Evolutionary conservation across 2,113 vertebrate genomes (phyloP).

Genomic region (Austrofundulus limnaeus): DNA sequence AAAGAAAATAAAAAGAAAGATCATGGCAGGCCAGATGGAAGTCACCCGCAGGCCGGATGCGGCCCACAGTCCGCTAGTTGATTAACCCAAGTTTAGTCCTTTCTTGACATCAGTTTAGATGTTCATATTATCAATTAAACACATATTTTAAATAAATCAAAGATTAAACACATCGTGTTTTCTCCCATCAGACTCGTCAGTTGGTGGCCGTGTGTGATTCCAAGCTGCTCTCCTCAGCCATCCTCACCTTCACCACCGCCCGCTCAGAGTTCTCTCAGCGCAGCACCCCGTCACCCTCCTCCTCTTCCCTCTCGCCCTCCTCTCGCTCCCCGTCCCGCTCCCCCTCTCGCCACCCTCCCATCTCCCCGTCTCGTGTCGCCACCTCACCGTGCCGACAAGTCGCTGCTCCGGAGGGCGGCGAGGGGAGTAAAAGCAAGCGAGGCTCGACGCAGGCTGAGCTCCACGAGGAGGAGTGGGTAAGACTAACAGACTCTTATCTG

Average conservation of each 20-base stretch:
- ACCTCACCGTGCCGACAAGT: slow-evolving; percentile 86
- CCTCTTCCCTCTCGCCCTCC: slow-evolving; percentile 91
- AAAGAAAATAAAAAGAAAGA: too few species aligned
- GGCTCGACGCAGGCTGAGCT: slow-evolving; percentile 88
- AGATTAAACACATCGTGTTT: neutral
- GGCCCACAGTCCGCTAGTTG: too few species aligned
- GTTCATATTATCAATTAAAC: too few species aligned
- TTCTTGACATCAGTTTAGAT: too few species aligned
- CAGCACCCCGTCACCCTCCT: slow-evolving; percentile 86
- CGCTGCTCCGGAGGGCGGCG: slow-evolving; percentile 83
- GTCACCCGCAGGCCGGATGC: too few species aligned
- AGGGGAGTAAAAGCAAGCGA: slow-evolving; percentile 86
- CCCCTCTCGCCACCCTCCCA: slow-evolving; percentile 73
- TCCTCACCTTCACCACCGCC: slow-evolving; percentile 89
- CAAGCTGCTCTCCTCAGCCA: slow-evolving; percentile 91
- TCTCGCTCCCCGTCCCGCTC: slow-evolving; percentile 68
- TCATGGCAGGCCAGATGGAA: too few species aligned
- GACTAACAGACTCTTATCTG: slow-evolving; percentile 25
- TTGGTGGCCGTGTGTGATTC: slow-evolving; percentile 95
- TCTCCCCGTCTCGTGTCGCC: slow-evolving; percentile 82
- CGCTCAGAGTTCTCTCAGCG: slow-evolving; percentile 90
- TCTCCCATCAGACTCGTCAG: slow-evolving; percentile 86
- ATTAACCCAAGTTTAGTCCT: too few species aligned
- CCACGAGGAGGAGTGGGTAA: slow-evolving; percentile 96
- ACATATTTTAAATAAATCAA: too few species aligned